phyloP scores from a whole-genome alignment of 1,140 invertebrate species.

The Maniola jurtina region DNA sequence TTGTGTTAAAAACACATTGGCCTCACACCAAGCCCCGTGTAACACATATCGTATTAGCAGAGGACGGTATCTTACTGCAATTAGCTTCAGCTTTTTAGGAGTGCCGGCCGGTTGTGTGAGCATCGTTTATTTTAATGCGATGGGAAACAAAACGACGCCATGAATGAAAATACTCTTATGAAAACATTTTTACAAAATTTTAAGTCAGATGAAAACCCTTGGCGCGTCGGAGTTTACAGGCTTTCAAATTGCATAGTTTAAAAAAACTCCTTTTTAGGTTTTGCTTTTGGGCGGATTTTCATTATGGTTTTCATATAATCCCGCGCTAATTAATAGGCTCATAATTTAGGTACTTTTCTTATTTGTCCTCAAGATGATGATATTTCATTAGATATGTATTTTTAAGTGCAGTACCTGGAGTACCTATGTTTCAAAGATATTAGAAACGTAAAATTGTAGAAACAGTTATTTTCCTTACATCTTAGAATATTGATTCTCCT shows the following conservation, averaged over 20 bases:
- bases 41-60: constrained; percentile 76
- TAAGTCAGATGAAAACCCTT: constrained; percentile 32
- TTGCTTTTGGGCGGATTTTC: constrained; percentile 11
- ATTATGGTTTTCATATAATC: constrained; percentile 11
- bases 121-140: constrained; percentile 33
- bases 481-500: too few relatives aligned
- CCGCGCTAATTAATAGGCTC: constrained; percentile 10
- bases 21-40: constrained; percentile 55
- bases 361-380: too few relatives aligned
- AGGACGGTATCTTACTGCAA: constrained; percentile 75
- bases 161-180: constrained; percentile 32
- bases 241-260: constrained; percentile 23
- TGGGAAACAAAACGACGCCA: constrained; percentile 32
- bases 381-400: too few relatives aligned
- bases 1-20: constrained; percentile 39
- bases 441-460: too few relatives aligned
- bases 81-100: constrained; percentile 70
- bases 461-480: too few relatives aligned
- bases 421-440: too few relatives aligned
- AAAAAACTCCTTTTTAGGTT: constrained; percentile 11
- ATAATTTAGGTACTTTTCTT: not conserved
- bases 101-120: constrained; percentile 46
- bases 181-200: constrained; percentile 35
- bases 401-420: too few relatives aligned
- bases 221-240: constrained; percentile 24